phyloP scores from a whole-genome alignment of 2,113 vertebrate species.

The Equus quagga region DNA sequence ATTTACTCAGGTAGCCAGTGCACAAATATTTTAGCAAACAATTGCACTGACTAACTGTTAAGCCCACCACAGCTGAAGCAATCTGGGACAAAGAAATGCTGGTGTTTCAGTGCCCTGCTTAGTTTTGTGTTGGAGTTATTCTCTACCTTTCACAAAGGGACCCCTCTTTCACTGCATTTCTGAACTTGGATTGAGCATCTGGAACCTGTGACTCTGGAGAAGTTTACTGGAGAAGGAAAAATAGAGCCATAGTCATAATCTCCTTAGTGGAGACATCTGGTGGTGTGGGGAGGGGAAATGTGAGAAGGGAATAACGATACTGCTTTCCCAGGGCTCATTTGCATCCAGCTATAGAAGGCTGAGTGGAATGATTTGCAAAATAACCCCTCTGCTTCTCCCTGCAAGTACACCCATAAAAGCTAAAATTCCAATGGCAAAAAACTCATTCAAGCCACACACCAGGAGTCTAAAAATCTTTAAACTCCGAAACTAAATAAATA shows the following conservation, averaged over 20 bases:
- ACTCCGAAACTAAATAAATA: constrained; percentile 6
- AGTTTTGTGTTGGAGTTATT: not conserved
- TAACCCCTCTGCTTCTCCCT: not conserved
- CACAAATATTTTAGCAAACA: not conserved
- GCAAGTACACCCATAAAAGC: not conserved
- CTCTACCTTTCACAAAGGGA: not conserved
- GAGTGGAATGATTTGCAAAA: not conserved
- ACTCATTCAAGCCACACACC: not conserved
- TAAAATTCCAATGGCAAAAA: constrained; percentile 9
- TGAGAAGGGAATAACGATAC: not conserved
- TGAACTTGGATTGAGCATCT: not conserved
- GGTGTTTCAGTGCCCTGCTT: not conserved
- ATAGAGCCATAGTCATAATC: not conserved
- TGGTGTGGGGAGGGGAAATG: not conserved
- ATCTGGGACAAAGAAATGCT: not conserved
- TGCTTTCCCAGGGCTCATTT: not conserved
- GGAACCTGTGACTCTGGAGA: not conserved
- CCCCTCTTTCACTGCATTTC: not conserved
- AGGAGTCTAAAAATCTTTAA: not conserved
- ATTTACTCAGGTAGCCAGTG: not conserved
- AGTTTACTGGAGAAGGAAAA: not conserved
- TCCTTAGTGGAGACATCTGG: not conserved
- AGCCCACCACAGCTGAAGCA: not conserved
- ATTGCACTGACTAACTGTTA: not conserved
- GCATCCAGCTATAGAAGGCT: not conserved